A percentile compares a stretch with the other conserved stretches of the same genome.
Conservation (phyloP, 2,797 vertebrate genomes). For the Leptatherina wallacei region DNA sequence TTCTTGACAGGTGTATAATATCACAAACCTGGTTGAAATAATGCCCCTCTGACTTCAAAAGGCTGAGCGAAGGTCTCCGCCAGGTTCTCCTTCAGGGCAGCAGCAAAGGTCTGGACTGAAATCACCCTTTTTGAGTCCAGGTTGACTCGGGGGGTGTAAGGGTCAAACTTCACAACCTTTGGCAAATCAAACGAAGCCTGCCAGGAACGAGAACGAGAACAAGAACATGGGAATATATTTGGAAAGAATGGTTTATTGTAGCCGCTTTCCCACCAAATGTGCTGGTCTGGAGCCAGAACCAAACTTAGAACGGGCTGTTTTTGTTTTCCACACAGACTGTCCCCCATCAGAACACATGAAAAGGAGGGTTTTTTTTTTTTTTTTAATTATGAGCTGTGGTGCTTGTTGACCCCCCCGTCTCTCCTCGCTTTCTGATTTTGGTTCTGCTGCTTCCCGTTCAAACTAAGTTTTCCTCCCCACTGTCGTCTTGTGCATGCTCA, state of each 20-base stretch:
- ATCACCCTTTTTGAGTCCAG: slow-evolving; percentile 72
- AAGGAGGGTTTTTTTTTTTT: no score
- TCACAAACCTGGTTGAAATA: slow-evolving; percentile 61
- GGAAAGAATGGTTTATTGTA: neutral
- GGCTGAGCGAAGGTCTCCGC: slow-evolving; percentile 61
- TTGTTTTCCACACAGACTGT: no score
- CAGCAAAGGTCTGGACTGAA: slow-evolving; percentile 53
- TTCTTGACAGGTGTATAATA: rapidly evolving
- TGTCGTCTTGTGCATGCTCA: no score
- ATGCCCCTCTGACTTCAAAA: slow-evolving; percentile 60
- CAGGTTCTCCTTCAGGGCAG: slow-evolving; percentile 67
- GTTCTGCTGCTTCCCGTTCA: no score
- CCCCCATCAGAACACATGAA: no score
- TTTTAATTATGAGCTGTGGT: no score
- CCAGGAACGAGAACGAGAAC: neutral
- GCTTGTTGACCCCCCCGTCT: no score
- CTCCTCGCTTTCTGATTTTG: no score
- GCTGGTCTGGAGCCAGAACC: no score
- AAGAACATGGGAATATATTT: neutral
- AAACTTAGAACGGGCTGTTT: no score
- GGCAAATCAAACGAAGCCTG: slow-evolving; percentile 76
- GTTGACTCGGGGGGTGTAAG: slow-evolving; percentile 66
- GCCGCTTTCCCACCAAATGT: no score
- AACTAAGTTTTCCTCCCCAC: no score
- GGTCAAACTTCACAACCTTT: slow-evolving; percentile 63